Percentiles rank a stretch among this genome's conserved stretches.
These are phyloP conservation scores for Halcyon leucocephala DNA, from an alignment of 2,797 vertebrate genomes.

Conservation along the genomic window DNA sequence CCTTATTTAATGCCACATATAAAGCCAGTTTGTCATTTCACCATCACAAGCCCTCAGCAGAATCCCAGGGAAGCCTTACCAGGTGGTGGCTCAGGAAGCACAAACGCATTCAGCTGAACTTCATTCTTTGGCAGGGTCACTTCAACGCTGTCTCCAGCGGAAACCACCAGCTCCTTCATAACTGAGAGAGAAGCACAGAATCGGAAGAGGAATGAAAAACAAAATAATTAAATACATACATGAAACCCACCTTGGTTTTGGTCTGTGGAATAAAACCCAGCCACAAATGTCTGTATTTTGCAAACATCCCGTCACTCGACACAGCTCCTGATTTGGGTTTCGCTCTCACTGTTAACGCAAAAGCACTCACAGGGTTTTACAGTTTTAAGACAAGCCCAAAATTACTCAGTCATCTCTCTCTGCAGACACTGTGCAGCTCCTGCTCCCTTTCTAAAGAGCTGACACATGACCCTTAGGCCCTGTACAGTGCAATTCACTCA, in stretches of 20 bases:
- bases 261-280: not conserved
- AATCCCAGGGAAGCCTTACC: constrained; percentile 76
- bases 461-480: not conserved
- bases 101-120: constrained; percentile 93
- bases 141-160: constrained; percentile 91
- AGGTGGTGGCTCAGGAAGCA: constrained; percentile 83
- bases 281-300: not conserved
- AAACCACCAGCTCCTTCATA: constrained; percentile 92
- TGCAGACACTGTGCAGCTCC: not conserved
- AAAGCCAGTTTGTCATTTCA: not conserved
- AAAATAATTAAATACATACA: not conserved
- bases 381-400: constrained; percentile 6
- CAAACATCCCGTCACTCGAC: not conserved
- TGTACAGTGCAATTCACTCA: not conserved
- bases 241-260: not conserved
- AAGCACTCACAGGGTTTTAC: constrained; percentile 16
- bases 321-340: not conserved
- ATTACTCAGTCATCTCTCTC: not conserved
- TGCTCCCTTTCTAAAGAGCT: not conserved
- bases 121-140: constrained; percentile 91
- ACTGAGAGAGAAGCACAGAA: constrained; percentile 33
- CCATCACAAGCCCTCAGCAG: not conserved
- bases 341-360: not conserved
- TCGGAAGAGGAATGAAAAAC: not conserved
- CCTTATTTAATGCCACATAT: not conserved